Evolutionary conservation across 2,888 invertebrate species (phyloP).

Genomic region (Odiellus spinosus): DNA sequence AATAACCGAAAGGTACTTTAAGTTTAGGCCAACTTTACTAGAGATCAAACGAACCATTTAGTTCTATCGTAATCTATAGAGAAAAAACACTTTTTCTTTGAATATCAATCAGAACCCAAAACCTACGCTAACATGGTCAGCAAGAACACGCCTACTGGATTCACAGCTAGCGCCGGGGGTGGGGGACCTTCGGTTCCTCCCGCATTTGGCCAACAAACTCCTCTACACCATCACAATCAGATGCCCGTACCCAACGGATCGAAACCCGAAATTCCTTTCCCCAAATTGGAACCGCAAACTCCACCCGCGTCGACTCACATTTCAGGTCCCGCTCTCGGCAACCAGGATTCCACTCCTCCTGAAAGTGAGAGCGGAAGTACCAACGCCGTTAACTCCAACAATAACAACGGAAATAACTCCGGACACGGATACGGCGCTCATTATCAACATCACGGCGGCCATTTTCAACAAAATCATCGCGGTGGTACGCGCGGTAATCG

Average conservation of each 20-base stretch:
- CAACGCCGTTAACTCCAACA: neutral
- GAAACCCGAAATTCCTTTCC: neutral
- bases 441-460: neutral
- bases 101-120: slow-evolving; percentile 47
- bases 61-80: too few species aligned
- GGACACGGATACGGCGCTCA: too few species aligned
- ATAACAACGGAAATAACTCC: too few species aligned
- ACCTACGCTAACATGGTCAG: slow-evolving; percentile 71
- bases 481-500: slow-evolving; percentile 21
- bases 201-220: slow-evolving; percentile 5
- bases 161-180: slow-evolving; percentile 1
- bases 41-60: too few species aligned
- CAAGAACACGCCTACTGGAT: slow-evolving; percentile 16
- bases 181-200: neutral
- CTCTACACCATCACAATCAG: neutral
- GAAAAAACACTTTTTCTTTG: too few species aligned
- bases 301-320: neutral
- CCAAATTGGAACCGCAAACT: neutral
- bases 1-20: too few species aligned
- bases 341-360: neutral
- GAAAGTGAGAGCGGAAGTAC: too few species aligned
- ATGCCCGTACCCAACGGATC: neutral
- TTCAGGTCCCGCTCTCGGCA: neutral
- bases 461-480: neutral
- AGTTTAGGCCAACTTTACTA: too few species aligned